Conservation (phyloP, 2,797 vertebrate genomes). For the Psittacula echo region DNA sequence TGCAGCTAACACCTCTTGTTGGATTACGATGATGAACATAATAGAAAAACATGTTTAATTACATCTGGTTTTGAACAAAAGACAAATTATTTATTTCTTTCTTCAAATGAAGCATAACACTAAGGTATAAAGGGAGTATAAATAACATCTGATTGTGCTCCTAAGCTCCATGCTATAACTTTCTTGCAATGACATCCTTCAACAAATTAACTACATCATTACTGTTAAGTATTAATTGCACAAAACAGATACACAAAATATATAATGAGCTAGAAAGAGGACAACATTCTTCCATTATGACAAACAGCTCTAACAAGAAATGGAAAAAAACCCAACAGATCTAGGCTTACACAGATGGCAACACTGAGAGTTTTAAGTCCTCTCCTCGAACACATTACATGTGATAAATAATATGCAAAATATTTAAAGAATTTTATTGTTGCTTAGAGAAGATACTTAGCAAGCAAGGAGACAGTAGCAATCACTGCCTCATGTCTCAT, state of each 20-base stretch:
- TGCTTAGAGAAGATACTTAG: slow-evolving; percentile 72
- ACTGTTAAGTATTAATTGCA: slow-evolving; percentile 70
- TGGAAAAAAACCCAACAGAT: slow-evolving; percentile 43
- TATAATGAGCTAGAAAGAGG: slow-evolving; percentile 68
- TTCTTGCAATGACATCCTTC: slow-evolving; percentile 70
- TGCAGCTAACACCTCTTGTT: neutral
- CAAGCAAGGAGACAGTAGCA: slow-evolving; percentile 67
- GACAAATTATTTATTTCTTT: slow-evolving; percentile 71
- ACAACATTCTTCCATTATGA: slow-evolving; percentile 66
- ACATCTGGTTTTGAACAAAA: slow-evolving; percentile 61
- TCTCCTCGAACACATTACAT: slow-evolving; percentile 66
- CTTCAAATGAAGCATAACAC: slow-evolving; percentile 71
- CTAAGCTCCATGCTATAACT: slow-evolving; percentile 69
- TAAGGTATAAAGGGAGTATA: slow-evolving; percentile 71
- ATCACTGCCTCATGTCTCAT: slow-evolving; percentile 64
- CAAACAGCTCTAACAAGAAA: slow-evolving; percentile 66
- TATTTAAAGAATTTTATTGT: slow-evolving; percentile 71
- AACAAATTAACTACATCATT: slow-evolving; percentile 71
- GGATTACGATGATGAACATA: neutral
- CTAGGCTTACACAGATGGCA: slow-evolving; percentile 67
- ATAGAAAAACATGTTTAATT: slow-evolving; percentile 48
- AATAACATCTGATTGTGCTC: slow-evolving; percentile 72
- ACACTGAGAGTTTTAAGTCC: slow-evolving; percentile 60
- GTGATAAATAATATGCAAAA: slow-evolving; percentile 73
- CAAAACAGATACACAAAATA: slow-evolving; percentile 71